Evolutionary conservation across 2,113 vertebrate genomes (phyloP).

Genomic region (Scartelaos histophorus): DNA sequence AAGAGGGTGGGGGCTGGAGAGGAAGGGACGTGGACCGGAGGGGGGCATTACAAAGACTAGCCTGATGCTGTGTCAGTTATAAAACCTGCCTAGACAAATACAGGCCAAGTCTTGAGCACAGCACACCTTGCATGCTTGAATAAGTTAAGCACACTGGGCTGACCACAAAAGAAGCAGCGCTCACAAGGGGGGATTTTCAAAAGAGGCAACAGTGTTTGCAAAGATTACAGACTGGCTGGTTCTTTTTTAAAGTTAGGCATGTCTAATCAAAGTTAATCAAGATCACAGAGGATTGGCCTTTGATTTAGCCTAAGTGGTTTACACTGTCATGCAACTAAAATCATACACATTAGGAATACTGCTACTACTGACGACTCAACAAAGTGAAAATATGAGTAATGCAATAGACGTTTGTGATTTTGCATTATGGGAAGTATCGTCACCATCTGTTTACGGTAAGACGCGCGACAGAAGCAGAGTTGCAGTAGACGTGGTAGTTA

Average conservation of each 20-base stretch:
- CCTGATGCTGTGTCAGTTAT: conserved; percentile 67
- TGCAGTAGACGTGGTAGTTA: no score
- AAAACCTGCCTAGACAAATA: conserved; percentile 67
- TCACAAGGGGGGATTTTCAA: conserved; percentile 13
- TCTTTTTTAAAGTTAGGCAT: conserved; percentile 6
- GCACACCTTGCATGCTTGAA: conserved; percentile 46
- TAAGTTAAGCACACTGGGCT: conserved; percentile 11
- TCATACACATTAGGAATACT: not conserved
- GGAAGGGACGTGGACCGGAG: conserved; percentile 1
- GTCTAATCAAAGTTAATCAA: conserved; percentile 42
- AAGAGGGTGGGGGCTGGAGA: conserved; percentile 19
- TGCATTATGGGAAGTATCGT: not conserved
- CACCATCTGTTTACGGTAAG: not conserved
- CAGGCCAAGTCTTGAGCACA: conserved; percentile 35
- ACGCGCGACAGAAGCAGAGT: not conserved
- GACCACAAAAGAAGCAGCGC: conserved; percentile 29
- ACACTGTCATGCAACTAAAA: not conserved
- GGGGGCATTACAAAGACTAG: conserved; percentile 61
- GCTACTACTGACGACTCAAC: not conserved
- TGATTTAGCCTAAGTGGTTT: conserved; percentile 5
- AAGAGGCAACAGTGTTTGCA: conserved; percentile 7
- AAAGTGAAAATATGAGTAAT: not conserved
- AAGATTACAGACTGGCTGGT: conserved; percentile 21
- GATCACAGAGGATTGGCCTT: conserved; percentile 34
- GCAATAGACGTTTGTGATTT: not conserved